Conservation (phyloP, 2,113 vertebrate species). For the Kryptolebias marmoratus region DNA sequence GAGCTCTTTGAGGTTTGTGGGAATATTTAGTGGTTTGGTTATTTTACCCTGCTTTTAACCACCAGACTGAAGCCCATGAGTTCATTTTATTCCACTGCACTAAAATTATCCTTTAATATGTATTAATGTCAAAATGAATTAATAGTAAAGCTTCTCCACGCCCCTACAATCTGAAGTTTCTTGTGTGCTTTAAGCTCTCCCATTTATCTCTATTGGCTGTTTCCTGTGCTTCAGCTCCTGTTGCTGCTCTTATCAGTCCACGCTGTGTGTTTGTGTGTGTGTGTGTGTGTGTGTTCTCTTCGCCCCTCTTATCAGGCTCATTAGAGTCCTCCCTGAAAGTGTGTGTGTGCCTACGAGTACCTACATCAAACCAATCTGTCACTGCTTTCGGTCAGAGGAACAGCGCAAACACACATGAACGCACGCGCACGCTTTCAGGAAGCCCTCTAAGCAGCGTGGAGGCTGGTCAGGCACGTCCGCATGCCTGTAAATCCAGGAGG, state of each 20-base stretch:
- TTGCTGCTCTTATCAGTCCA: constrained; percentile 63
- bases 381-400: constrained; percentile 48
- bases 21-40: background rate
- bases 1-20: constrained; percentile 42
- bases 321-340: constrained; percentile 37
- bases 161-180: background rate
- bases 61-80: constrained; percentile 10
- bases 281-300: constrained; percentile 26
- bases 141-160: background rate
- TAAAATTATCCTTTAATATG: constrained; percentile 8
- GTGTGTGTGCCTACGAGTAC: constrained; percentile 50
- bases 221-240: constrained; percentile 63
- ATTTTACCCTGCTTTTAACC: constrained; percentile 24
- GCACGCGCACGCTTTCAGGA: constrained; percentile 17
- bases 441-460: constrained; percentile 47
- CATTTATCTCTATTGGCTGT: constrained; percentile 56
- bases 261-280: constrained; percentile 4
- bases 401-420: constrained; percentile 9
- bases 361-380: constrained; percentile 71
- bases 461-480: constrained; percentile 43
- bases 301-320: constrained; percentile 58
- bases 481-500: constrained; percentile 61
- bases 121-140: background rate
- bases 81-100: constrained; percentile 8
- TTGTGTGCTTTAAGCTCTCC: background rate